phyloP scores from a whole-genome alignment of 2,888 invertebrate genomes.

The Electrophaes corylata region DNA sequence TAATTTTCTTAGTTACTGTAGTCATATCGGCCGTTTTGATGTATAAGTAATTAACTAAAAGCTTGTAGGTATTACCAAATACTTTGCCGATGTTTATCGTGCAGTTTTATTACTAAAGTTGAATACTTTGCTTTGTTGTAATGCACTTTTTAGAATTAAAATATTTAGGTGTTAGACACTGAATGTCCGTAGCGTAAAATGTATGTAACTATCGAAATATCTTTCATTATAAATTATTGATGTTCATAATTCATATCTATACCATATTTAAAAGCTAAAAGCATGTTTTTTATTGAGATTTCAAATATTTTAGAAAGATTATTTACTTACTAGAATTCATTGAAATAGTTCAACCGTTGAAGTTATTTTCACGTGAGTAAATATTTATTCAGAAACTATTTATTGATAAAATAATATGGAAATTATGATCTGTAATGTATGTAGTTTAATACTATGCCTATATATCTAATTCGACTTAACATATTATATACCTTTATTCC shows the following conservation, averaged over 20 bases:
- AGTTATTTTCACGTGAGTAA: background rate
- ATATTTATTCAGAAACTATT: background rate
- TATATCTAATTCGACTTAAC: background rate
- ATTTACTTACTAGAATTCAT: too few relatives aligned
- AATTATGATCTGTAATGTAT: constrained; percentile 14
- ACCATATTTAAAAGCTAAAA: constrained; percentile 26
- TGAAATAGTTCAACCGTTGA: too few relatives aligned
- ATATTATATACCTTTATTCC: constrained; percentile 42
- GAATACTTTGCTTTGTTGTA: background rate
- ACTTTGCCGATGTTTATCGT: too few relatives aligned
- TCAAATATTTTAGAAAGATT: too few relatives aligned
- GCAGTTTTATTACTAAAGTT: background rate
- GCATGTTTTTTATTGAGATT: constrained; percentile 36
- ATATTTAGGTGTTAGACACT: constrained; percentile 34
- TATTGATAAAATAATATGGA: background rate
- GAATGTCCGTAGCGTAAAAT: constrained; percentile 26
- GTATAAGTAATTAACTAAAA: background rate
- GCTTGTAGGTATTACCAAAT: background rate
- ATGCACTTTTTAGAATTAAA: background rate
- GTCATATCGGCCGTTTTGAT: too few relatives aligned
- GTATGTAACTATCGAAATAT: constrained; percentile 24
- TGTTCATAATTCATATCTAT: constrained; percentile 29
- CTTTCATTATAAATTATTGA: constrained; percentile 30
- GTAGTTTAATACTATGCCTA: background rate
- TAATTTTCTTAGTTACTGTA: background rate